Evolutionary conservation across 2,113 vertebrate species (phyloP), one percentile per base, ranked within the genome.

Genomic region (Erythrolamprus reginae): DNA sequence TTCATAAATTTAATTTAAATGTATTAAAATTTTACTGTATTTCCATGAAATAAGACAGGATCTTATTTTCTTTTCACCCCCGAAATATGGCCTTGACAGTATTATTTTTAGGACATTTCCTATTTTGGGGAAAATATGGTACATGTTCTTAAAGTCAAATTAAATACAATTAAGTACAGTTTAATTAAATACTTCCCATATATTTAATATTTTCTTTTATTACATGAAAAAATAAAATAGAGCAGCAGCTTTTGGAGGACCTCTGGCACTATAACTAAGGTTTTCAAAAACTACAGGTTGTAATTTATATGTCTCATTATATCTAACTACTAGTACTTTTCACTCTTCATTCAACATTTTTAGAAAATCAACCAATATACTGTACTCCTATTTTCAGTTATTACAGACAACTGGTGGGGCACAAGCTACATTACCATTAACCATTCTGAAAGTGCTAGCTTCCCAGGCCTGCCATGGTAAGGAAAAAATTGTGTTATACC

Each of bases 401-500:
- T 96, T 99, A 38, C 97, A 97, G 94, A 97, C 97, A 65, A 97
- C 98, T 24, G 98, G 98, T 94, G 95, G 98, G 94, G 95, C 98
- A 89, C 97, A 93, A 92, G 97, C 97, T 61, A 97, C 97, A 9
- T 92, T 99, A 89, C 98, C 99, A 82, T 97, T 99, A 90, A 98
- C 98, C 0, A 97, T 99, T 91, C 96, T 98, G 90, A 99, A 98
- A 96, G 98, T 99, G 84, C 94, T 99, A n/a, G 98, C 99, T 90
- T 99, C 99, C 28, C 97, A 99, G 65, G 99, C 99, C 10, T 99
- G 99, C 93, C 99, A 99, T 10, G 99, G 99, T 99, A 96, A 96
- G 97, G 52, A 50, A 93, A 90, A 28, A 65, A 1, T 88, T 51
- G 38, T 89, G 89, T 3, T 10, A 45, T 55, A 50, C 24, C 4